These are phyloP conservation scores for Meandrina meandrites DNA, from an alignment of 92 coral and sea anemone genomes.

Conservation along the genomic window DNA sequence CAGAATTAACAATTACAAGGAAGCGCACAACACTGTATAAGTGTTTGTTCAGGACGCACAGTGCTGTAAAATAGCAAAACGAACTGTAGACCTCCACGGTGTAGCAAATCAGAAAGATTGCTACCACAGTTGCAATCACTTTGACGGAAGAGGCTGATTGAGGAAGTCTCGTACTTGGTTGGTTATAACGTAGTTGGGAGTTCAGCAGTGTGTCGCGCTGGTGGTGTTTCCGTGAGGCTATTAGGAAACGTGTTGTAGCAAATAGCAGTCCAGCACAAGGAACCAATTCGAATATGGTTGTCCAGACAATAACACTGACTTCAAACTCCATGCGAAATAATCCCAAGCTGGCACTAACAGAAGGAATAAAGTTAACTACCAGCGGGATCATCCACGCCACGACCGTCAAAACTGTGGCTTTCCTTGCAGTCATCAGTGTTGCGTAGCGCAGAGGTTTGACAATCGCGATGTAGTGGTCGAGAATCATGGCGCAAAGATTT, in stretches of 20 bases:
- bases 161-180: not conserved
- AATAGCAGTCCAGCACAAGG: not conserved
- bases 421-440: conserved; percentile 12
- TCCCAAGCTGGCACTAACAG: conserved; percentile 16
- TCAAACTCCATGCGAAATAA: not conserved
- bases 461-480: conserved; percentile 40
- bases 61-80: conserved; percentile 19
- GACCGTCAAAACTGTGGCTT: not conserved
- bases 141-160: not conserved
- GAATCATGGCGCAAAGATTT: conserved; percentile 31
- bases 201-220: not conserved
- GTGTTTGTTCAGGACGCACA: not conserved
- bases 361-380: not conserved
- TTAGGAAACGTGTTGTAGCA: not conserved
- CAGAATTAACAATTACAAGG: conserved; percentile 14
- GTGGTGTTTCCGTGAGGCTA: conserved; percentile 2
- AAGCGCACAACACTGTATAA: not conserved
- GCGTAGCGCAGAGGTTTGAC: conserved; percentile 24
- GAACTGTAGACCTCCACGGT: conserved; percentile 31
- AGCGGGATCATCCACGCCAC: conserved; percentile 19
- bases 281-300: conserved; percentile 12
- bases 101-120: conserved; percentile 20
- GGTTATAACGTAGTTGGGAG: conserved; percentile 9
- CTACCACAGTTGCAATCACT: conserved; percentile 17
- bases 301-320: conserved; percentile 18